Conservation (phyloP, 2,113 vertebrate genomes). For the Cacatua alba region DNA sequence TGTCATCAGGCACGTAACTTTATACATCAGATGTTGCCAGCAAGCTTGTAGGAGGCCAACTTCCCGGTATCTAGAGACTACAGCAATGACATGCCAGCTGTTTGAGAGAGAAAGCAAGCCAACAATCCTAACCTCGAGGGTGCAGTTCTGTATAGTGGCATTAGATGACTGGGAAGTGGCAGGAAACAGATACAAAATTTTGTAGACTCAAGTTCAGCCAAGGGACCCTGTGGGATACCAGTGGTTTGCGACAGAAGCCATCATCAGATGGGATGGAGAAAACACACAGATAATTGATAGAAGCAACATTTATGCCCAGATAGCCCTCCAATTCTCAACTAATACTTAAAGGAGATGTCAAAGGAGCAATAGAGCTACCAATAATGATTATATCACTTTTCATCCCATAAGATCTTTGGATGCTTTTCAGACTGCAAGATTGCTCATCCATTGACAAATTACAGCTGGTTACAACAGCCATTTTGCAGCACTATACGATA, state of each 20-base stretch:
- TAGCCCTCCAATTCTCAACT: conserved; percentile 14
- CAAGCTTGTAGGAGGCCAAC: neutral
- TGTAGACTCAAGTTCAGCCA: neutral
- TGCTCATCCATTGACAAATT: neutral
- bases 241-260: neutral
- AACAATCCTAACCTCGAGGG: neutral
- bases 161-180: neutral
- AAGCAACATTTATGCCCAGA: conserved; percentile 1
- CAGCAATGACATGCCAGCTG: neutral
- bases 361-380: conserved; percentile 35
- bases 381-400: conserved; percentile 19
- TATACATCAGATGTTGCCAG: neutral
- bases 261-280: neutral
- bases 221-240: conserved; percentile 1
- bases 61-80: neutral
- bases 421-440: conserved; percentile 21
- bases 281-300: conserved; percentile 22
- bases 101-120: neutral
- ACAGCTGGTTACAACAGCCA: neutral
- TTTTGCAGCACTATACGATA: conserved; percentile 1
- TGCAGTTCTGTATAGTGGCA: neutral
- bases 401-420: neutral
- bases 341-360: conserved; percentile 29
- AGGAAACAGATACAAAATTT: neutral
- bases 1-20: neutral